phyloP scores from a whole-genome alignment of 2,797 vertebrate species.

The Onychomys arenicola region DNA sequence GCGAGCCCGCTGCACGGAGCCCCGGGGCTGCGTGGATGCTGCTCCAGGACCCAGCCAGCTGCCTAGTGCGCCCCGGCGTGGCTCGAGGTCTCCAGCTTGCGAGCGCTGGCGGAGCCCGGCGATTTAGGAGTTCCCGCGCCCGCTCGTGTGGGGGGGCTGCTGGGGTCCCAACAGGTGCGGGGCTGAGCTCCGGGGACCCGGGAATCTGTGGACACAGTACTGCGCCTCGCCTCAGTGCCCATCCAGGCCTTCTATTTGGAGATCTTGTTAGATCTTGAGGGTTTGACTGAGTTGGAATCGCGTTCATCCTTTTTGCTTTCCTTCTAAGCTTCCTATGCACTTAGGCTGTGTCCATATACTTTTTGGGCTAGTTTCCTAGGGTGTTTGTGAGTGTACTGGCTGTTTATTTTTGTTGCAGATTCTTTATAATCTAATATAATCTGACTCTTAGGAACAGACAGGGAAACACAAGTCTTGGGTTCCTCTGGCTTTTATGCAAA shows the following conservation, averaged over 20 bases:
- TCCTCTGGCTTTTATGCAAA: not conserved
- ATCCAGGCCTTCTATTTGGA: not conserved
- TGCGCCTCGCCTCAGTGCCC: not conserved
- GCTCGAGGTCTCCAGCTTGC: not conserved
- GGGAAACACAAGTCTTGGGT: not conserved
- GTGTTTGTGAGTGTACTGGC: not conserved
- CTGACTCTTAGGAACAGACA: not conserved
- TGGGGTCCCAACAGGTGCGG: slow-evolving; percentile 67
- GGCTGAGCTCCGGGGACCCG: not conserved
- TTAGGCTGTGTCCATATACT: not conserved
- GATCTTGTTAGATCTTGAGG: not conserved
- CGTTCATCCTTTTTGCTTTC: not conserved
- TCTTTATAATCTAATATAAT: not conserved
- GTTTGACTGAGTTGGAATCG: not conserved
- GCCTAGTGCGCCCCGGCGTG: not conserved
- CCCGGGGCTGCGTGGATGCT: not conserved
- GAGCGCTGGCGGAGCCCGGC: rapidly evolving
- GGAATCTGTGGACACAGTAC: not conserved
- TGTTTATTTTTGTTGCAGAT: slow-evolving; percentile 13
- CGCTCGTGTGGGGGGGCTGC: not conserved
- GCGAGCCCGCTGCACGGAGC: not conserved
- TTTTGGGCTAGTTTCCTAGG: not conserved
- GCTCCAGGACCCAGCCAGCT: not conserved
- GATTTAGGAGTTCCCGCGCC: not conserved
- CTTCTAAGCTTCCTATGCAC: not conserved